Evolutionary conservation across 1,140 invertebrate species (phyloP), one percentile per base, ranked within the genome.

Genomic region (Pseudomyrmex gracilis): DNA sequence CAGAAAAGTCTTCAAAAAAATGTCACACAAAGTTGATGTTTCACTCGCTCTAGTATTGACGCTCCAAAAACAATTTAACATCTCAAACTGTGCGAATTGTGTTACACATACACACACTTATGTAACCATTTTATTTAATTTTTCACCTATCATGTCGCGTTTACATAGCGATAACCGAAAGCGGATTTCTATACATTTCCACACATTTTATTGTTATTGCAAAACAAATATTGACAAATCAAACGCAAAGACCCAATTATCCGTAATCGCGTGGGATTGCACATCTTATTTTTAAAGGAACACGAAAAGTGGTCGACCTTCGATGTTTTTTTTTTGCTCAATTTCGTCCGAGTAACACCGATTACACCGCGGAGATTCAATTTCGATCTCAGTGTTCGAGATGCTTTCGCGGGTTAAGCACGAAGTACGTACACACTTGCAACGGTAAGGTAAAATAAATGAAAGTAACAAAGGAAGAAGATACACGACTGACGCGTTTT

Each of bases 311-410:
- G 10, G 45, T 55, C 15, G 43, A 4, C 66, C 76, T 60, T 80
- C 12, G 4, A 0, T 45, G 58, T 66, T 51, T 64, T 68, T 71
- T 22, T 58, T 47, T 70, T 15, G 34, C 20, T 1, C 20, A 49
- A 70, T 70, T 80, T 60, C 20, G n/a, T 1, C 10, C 47, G 10
- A 24, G 49, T 34, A 13, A 70, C 24, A 15, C 15, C n/a, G 74
- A 67, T 55, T n/a, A 45, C 0, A 45, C 0, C 17, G 10, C n/a
- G 49, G 4, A 53, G 49, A 12, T 77, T 3, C 4, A 67, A 22
- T 47, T 58, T 13, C 20, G 20, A 71, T 71, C 22, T 70, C 53
- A 80, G 76, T 80, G 10, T 15, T 13, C 13, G 2, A 49, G 0
- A 9, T 2, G 58, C 55, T 80, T 49, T 80, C n/a, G 43, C 22